Base-by-base conservation (phyloP, 2,888 invertebrate species). In the Euproctis similis region DNA sequence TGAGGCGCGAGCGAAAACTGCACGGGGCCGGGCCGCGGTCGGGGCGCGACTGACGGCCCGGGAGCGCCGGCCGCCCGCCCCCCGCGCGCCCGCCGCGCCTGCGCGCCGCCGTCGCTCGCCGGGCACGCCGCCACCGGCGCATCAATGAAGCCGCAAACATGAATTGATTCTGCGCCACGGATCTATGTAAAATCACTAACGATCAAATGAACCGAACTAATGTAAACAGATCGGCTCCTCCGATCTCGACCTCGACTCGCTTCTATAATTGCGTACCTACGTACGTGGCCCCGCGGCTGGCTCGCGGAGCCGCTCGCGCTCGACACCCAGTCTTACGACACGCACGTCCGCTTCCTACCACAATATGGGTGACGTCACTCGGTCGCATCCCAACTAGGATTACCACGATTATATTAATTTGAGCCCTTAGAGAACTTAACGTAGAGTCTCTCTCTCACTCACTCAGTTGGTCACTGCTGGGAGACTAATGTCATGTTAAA, bases 11-110 rank as follows among this genome's bases (percentile, higher is more conserved):
- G 66, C 58, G 59, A 53, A 56, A 50, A 59, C 50, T 58, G 61
- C 65, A 62, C 53, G 55, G 59, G 55, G 51, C 38, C 44, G 47
- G 36, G 49, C 70, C 68, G 70, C 65, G 61, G 69, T 54, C 65
- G 59, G 62, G 63, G 61, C 70, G 70, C 71, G 69, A 70, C 69
- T 63, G 70, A 53, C 55, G 54, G 69, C 64, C 59, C 30, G 47
- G 61, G 61, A 56, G 41, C 39, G 35, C 40, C 41, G 48, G 43
- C 50, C 51, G 40, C 42, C 50, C 42, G 33, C 48, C 43, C 49
- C 36, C 44, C 42, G 49, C 31, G 36, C 40, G 37, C 34, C 41
- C 44, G 43, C 36, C 47, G 41, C 39, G 36, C 42, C 36, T 48
- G 38, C 48, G 40, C 44, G 40, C 46, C 41, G 22, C 21, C 39